These are phyloP conservation scores for Pelodiscus sinensis DNA, from an alignment of 2,113 vertebrate species.

Conservation along the genomic window DNA sequence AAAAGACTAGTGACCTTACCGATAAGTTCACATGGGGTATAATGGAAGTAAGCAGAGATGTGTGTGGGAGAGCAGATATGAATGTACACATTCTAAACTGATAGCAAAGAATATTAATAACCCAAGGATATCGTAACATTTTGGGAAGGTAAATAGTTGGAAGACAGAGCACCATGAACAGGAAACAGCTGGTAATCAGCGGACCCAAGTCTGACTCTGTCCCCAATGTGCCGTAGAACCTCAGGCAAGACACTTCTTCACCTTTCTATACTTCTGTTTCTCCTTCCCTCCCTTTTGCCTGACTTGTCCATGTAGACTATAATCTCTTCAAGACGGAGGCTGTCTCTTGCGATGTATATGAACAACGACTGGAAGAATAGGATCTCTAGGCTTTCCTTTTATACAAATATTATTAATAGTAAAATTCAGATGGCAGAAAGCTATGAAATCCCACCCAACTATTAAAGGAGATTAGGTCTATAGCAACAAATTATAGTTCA, in stretches of 20 bases:
- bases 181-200: neutral
- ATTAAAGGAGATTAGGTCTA: neutral
- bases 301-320: neutral
- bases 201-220: neutral
- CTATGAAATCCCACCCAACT: neutral
- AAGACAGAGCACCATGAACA: rapidly evolving
- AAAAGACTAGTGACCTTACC: neutral
- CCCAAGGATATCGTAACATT: neutral
- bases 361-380: neutral
- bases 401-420: neutral
- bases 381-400: neutral
- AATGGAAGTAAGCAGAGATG: neutral
- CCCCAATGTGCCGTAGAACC: rapidly evolving
- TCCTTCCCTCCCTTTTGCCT: neutral
- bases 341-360: neutral
- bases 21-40: neutral
- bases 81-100: neutral
- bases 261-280: neutral
- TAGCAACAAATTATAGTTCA: neutral
- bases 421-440: neutral
- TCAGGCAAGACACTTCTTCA: neutral
- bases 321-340: neutral
- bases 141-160: neutral
- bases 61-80: neutral
- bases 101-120: neutral